Evolutionary conservation across 2,113 vertebrate species (phyloP), one percentile per base, ranked within the genome.

Genomic region (Corydoras maculifer): DNA sequence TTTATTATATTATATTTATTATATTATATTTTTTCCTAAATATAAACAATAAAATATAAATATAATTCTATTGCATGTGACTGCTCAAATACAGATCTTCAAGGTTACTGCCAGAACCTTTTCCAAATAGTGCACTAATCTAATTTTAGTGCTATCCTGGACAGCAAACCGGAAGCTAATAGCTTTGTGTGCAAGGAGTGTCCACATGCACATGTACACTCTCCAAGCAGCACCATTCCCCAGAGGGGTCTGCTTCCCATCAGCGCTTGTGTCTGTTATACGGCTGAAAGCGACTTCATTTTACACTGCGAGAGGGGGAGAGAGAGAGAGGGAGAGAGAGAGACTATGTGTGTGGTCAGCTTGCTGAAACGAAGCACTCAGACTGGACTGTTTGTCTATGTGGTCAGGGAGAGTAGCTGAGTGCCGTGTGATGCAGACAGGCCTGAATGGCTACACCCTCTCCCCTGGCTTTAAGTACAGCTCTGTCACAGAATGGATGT

Each of bases 201-300:
- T 43, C 61, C 49, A 59, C 74, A 58, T 79, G 75, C 78, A 72
- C 77, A 81, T 81, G 81, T 76, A 72, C 78, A 79, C 78, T 32
- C 68, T 29, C 51, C 80, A 75, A 67, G 78, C 79, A 80, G 78
- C 68, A 80, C 82, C 76, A 64, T 76, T 74, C 79, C 82, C 84
- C 31, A 61, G 35, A 77, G 80, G 82, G 80, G 72, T 77, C 64
- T n/a, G 63, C 78, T 79, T 79, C 78, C 82, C 72, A 80, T 75
- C 76, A 79, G 82, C 57, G 77, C 66, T 78, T 78, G 66, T 75
- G 80, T 86, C 84, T 76, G 86, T 87, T 87, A 86, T 84, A 77
- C 79, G 73, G 82, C 76, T 75, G 81, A 77, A 75, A 64, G 62
- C 68, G 32, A 80, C 78, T 84, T 84, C 76, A 78, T 84, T 84